Conservation (phyloP, 1,140 invertebrate genomes). For the Zaprionus inermis region DNA sequence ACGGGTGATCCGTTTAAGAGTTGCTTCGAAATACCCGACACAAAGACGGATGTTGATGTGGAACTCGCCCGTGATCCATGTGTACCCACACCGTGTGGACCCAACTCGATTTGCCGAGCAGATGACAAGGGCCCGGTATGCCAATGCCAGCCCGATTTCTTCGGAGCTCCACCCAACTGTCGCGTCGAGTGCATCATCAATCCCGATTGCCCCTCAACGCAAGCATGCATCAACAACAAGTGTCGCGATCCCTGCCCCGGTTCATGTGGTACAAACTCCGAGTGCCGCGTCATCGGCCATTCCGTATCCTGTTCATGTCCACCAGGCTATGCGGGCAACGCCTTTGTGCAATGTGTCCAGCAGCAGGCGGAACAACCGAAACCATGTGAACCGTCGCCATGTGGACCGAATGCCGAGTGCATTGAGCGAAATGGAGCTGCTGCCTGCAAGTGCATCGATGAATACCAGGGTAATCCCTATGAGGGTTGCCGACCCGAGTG, state of each 20-base stretch:
- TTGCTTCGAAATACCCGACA: slow-evolving; percentile 87
- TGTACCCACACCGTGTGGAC: slow-evolving; percentile 88
- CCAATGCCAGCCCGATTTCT: slow-evolving; percentile 88
- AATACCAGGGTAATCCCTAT: slow-evolving; percentile 90
- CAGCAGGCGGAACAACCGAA: slow-evolving; percentile 84
- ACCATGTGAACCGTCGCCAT: slow-evolving; percentile 89
- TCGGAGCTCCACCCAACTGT: slow-evolving; percentile 90
- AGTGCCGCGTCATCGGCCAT: slow-evolving; percentile 90
- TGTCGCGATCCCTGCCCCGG: slow-evolving; percentile 90
- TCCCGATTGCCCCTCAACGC: slow-evolving; percentile 88
- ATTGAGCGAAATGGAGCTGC: slow-evolving; percentile 88
- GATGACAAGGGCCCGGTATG: slow-evolving; percentile 87
- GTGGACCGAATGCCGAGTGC: slow-evolving; percentile 89
- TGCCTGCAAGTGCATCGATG: slow-evolving; percentile 88
- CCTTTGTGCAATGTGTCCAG: slow-evolving; percentile 88
- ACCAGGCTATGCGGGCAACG: slow-evolving; percentile 89
- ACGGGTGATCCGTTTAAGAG: slow-evolving; percentile 93
- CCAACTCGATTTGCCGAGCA: slow-evolving; percentile 88
- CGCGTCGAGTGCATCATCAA: slow-evolving; percentile 90
- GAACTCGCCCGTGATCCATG: slow-evolving; percentile 86
- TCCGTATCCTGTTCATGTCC: slow-evolving; percentile 90
- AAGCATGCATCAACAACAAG: slow-evolving; percentile 89
- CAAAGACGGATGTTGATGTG: slow-evolving; percentile 61
- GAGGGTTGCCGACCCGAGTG: slow-evolving; percentile 91
- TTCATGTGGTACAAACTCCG: slow-evolving; percentile 89